Evolutionary conservation across 2,797 vertebrate genomes (phyloP), one percentile per base, ranked within the genome.

Genomic region (Rallus crepitans): DNA sequence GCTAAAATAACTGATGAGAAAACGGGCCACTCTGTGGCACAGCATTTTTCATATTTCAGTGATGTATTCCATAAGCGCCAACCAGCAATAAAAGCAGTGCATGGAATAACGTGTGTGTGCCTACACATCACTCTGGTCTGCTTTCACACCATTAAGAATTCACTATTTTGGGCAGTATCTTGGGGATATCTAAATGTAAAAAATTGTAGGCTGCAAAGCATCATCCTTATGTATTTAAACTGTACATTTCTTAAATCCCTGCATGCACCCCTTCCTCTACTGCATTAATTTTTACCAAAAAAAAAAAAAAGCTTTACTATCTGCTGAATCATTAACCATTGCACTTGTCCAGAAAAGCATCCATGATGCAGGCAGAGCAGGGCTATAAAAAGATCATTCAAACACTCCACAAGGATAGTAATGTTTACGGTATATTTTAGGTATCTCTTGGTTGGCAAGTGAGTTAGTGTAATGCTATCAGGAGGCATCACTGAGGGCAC

Each of bases 261-360:
- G 52, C 48, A 5, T 66, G 64, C 56, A 37, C 66, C 47, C 27
- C 21, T 56, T 91, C 71, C 76, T 87, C 76, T 86, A 66, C 76
- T 42, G 80, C 89, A 73, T 93, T 90, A 64, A 80, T 93, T 95
- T 88, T 90, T 72, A 55, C 1, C 17, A 45, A 45, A 37, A 37
- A 37, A 40, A 40, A 48, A 92, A 90, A 65, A 94, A 85, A 90
- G 47, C 68, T 93, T 90, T 94, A 83, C 91, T 96, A 77, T 85
- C 86, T 95, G 95, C 94, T 93, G 93, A 96, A 94, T 93, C 94
- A 95, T 94, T 93, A 94, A 94, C 89, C 80, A 25, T 90, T 2
- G 0, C 48, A 30, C 89, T 94, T 83, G 87, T 93, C 91, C 92
- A 95, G 82, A 52, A 90, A 90, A 80, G 52, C 39, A 57, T 93